Evolutionary conservation across 2,797 vertebrate genomes (phyloP).

Genomic region (Avahi laniger): DNA sequence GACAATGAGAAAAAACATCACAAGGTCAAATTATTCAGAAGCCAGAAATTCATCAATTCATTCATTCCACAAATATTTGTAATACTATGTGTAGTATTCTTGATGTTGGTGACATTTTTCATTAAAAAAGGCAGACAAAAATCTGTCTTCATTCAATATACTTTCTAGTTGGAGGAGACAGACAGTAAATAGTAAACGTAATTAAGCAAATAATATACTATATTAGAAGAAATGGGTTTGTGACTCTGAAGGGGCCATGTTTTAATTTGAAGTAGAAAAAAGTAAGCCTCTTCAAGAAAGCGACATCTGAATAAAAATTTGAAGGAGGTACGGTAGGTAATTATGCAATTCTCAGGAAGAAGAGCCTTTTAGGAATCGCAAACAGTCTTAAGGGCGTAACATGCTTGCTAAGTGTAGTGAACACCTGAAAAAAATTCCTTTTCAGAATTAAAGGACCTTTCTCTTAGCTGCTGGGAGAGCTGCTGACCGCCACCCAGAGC

Average conservation of each 20-base stretch:
- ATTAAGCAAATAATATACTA: background rate
- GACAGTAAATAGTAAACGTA: background rate
- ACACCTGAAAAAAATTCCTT: background rate
- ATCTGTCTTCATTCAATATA: background rate
- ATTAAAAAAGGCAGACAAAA: background rate
- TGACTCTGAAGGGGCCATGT: fast-evolving
- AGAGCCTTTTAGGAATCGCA: background rate
- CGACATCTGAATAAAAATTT: background rate
- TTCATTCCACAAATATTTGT: background rate
- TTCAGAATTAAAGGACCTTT: background rate
- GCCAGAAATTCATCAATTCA: background rate
- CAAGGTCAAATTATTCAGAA: background rate
- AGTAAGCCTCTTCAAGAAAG: background rate
- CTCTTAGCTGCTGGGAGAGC: background rate
- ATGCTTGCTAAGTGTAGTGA: fast-evolving
- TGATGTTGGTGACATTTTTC: background rate
- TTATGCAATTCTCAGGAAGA: background rate
- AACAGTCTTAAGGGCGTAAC: background rate
- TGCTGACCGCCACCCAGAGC: fast-evolving
- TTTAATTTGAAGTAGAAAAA: background rate
- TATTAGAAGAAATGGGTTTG: background rate
- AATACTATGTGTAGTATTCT: background rate
- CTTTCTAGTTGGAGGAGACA: background rate
- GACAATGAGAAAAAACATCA: background rate
- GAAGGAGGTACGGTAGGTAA: background rate